Evolutionary conservation across 2,888 invertebrate genomes (phyloP).

Genomic region (Ernsta delagoae): DNA sequence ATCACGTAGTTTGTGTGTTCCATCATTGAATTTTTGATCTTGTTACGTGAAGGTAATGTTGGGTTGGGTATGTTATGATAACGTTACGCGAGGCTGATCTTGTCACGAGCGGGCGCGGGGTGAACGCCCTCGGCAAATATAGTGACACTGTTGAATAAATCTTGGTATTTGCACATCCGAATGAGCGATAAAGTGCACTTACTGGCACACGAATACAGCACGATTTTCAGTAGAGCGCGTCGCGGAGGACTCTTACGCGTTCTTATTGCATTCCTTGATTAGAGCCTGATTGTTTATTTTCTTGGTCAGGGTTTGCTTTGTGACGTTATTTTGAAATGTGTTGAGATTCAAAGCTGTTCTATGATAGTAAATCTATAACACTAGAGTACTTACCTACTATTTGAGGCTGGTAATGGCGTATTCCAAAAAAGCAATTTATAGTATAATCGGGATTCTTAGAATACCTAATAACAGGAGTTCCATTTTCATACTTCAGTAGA

Average conservation of each 20-base stretch:
- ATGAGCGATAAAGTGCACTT: slow-evolving; percentile 37
- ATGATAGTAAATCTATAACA: no score
- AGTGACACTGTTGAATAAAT: slow-evolving; percentile 62
- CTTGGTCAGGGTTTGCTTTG: slow-evolving; percentile 18
- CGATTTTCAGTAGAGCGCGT: slow-evolving; percentile 22
- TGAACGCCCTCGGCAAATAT: slow-evolving; percentile 73
- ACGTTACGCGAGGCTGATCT: slow-evolving; percentile 63
- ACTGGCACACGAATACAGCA: slow-evolving; percentile 25
- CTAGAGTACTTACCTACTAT: no score
- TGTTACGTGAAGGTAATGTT: slow-evolving; percentile 22
- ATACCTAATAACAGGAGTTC: no score
- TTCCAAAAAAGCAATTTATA: no score
- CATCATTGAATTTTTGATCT: slow-evolving; percentile 3
- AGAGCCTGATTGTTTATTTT: slow-evolving; percentile 35
- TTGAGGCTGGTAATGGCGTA: no score
- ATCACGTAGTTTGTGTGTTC: slow-evolving; percentile 11
- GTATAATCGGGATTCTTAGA: no score
- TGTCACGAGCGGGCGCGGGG: slow-evolving; percentile 66
- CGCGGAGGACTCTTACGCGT: slow-evolving; percentile 1
- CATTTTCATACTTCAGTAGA: no score
- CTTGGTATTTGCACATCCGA: slow-evolving; percentile 48
- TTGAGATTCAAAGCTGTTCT: not conserved
- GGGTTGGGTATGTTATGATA: slow-evolving; percentile 50
- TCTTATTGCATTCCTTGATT: slow-evolving; percentile 37
- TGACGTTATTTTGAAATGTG: slow-evolving; percentile 12